Evolutionary conservation across 92 coral and sea anemone species (phyloP), one percentile per base, ranked within the genome.

Genomic region (Paramuricea clavata): DNA sequence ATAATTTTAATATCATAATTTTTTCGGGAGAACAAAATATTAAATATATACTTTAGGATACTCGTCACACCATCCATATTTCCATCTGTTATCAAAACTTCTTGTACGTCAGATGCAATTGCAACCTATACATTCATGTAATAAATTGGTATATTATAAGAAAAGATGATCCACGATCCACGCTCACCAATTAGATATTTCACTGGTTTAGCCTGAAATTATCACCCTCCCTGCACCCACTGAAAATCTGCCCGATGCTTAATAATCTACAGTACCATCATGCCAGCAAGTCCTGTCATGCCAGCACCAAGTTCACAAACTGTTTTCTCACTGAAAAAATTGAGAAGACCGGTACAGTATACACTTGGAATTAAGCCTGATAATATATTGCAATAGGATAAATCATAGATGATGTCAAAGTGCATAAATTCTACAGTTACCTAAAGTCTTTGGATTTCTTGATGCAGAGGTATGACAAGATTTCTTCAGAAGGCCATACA

Each of bases 241-340:
- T n/a, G n/a, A n/a, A n/a, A n/a, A n/a, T n/a, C n/a, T n/a, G n/a
- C n/a, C n/a, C n/a, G 52, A 19, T 52, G 12, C 2, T 27, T 5
- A 13, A 31, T 2, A 42, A 42, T 36, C 0, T n/a, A 17, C 6
- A 13, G 7, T 56, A 16, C 90, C 93, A 88, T 86, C 86, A 95
- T 72, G 17, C 98, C 98, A 25, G 98, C 98, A 28, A 95, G 61
- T 2, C 90, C 97, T 0, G 97, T 86, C 98, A 95, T 95, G 21
- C 98, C 98, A 17, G 97, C 98, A 30, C 98, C 98, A 78, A 95
- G 94, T 80, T 95, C 98, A 86, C 97, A 93, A 42, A 95, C 94
- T 60, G 85, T 76, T 78, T 91, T 88, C 9, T 90, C 90, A 25
- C 95, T 92, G 17, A 12, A 72, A 39, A 22, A 26, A 39, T n/a